Evolutionary conservation across 2,888 invertebrate genomes (phyloP), one percentile per base, ranked within the genome.

Genomic region (Apantesis nais): DNA sequence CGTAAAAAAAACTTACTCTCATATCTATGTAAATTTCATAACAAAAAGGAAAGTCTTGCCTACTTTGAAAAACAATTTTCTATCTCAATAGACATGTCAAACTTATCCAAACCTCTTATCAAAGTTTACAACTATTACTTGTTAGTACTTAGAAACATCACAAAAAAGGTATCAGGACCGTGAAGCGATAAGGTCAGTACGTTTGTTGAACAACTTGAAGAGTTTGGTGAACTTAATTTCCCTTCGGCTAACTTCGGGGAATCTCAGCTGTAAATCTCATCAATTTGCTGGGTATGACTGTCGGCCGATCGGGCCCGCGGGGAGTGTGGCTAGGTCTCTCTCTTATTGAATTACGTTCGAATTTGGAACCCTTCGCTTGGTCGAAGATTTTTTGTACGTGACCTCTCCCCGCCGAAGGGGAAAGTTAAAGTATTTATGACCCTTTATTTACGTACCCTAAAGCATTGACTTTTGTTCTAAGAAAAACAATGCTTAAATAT

Each of bases 251-350:
- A 92, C 90, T 92, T 92, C 80, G 80, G 82, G 87, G 88, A 90
- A 92, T 92, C 92, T 91, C 86, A 83, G 80, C 85, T 88, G 90
- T 88, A 90, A 93, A 93, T 93, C 92, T 91, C 90, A 90, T 92
- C 92, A 92, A 92, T 91, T 91, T 91, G 90, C 88, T 86, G 86
- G 89, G 88, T 86, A 89, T 89, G 88, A 86, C 85, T 87, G 82
- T 77, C 69, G 81, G 82, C 62, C 81, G 77, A 83, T 83, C 81
- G 79, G 78, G 75, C 86, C 88, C 86, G 76, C 74, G 74, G 88
- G 86, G 86, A 85, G 85, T 86, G 86, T 85, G 86, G 86, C 84
- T 84, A 84, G 85, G 78, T 85, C 86, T 86, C 86, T 86, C 85
- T 86, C 84, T 91, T 91, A 92, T 92, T 92, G 87, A 91, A 91